Percentiles rank a stretch among this genome's conserved stretches.
Conservation (phyloP, 2,797 vertebrate species). For the Parauchenoglanis ngamensis region DNA sequence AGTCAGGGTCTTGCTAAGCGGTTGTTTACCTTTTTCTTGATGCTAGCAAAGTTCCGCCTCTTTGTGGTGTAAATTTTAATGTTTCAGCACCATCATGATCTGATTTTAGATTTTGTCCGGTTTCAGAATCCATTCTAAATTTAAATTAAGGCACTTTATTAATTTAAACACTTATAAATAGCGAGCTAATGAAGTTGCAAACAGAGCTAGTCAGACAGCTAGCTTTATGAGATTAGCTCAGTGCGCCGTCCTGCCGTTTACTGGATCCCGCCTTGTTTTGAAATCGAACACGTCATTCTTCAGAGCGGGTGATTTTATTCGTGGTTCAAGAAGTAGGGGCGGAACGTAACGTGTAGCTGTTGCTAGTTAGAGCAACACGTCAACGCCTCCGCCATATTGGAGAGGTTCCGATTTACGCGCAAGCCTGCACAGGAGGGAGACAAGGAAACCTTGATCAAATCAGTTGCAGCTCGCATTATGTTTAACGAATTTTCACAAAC, state of each 20-base stretch:
- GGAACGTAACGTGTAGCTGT: not conserved
- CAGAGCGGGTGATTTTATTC: not conserved
- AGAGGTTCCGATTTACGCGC: not conserved
- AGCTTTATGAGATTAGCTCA: not conserved
- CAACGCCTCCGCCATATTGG: not conserved
- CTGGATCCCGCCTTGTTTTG: conserved; percentile 23
- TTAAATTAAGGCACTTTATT: not conserved
- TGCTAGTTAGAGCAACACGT: not conserved
- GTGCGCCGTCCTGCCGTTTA: not conserved
- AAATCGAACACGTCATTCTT: not conserved
- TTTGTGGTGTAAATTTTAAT: conserved; percentile 19
- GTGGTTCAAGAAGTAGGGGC: not conserved
- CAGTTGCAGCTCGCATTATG: not conserved
- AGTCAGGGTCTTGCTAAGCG: not conserved
- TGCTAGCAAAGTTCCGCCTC: not conserved
- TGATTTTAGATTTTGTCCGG: not conserved
- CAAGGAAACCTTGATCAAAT: not conserved
- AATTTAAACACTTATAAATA: not conserved
- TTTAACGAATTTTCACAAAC: not conserved
- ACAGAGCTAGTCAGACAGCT: too few relatives aligned
- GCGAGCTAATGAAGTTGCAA: too few relatives aligned
- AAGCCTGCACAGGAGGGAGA: not conserved
- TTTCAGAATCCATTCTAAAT: not conserved
- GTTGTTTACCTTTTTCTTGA: conserved; percentile 35
- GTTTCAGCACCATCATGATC: not conserved